Base-by-base conservation (phyloP, 2,797 vertebrate species). In the Megaceryle alcyon region DNA sequence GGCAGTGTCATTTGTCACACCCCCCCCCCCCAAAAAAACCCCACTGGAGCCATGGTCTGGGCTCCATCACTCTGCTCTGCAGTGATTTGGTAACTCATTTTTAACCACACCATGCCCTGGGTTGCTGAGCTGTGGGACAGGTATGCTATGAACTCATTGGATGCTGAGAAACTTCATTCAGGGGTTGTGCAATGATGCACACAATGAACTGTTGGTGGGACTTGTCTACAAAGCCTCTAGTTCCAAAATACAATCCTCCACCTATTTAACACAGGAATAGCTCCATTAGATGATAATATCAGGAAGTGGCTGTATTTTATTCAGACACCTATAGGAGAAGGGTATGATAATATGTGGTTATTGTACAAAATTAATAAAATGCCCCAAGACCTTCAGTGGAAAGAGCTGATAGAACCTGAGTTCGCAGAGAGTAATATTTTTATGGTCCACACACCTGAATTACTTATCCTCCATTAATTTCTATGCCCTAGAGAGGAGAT, bases 391-490 rank as follows among this genome's bases (percentile, higher is more conserved):
- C 23, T 25, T 63, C 33, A 20, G 28, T 77, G 35, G 37, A 59
- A 94, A 93, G 20, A 49, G 5, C 21, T 80, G n/a, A 53, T 7
- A 78, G 59, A 82, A 48, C 15, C 44, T 76, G 29, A 79, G 7
- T 86, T 88, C 71, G 85, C 41, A 56, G 39, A 44, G 14, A 5
- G 33, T 25, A 65, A 85, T 89, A 81, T 3, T 80, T 71, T 82
- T 78, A 71, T 75, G 23, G 78, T 54, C 14, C 29, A 46, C 16
- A 33, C 8, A 29, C 59, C 46, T 93, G 63, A 93, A 78, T 86
- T 75, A 91, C 93, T 94, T 86, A 85, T 71, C 18, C 4, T 88
- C 59, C 69, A 33, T 91, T 88, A 65, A 79, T 82, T 60, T 84
- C 53, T 72, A 14, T 91, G 46, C 9, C 41, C 49, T 90, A 51